Evolutionary conservation across 1,140 invertebrate genomes (phyloP).

Genomic region (Apolygus lucorum): DNA sequence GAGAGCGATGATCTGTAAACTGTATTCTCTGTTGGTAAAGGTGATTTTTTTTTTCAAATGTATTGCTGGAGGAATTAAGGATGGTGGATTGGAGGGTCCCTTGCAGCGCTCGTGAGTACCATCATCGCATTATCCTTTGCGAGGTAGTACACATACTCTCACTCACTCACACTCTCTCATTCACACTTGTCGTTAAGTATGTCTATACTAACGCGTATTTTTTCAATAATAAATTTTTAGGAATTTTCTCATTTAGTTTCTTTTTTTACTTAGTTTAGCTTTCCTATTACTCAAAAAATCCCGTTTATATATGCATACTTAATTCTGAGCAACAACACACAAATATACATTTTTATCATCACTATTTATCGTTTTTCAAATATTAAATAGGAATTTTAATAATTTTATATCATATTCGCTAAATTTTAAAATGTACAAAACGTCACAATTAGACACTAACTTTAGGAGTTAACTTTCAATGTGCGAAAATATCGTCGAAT

Average conservation of each 20-base stretch:
- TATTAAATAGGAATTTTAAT: slow-evolving; percentile 32
- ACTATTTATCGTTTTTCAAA: slow-evolving; percentile 28
- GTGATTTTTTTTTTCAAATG: not conserved
- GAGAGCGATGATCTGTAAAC: slow-evolving; percentile 33
- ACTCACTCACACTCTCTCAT: slow-evolving; percentile 10
- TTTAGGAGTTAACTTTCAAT: slow-evolving; percentile 31
- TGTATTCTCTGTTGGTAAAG: slow-evolving; percentile 32
- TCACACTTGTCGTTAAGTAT: slow-evolving; percentile 10
- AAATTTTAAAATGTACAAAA: slow-evolving; percentile 33
- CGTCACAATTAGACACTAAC: slow-evolving; percentile 33
- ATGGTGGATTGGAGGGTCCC: slow-evolving; percentile 20
- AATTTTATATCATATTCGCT: slow-evolving; percentile 33
- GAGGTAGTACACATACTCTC: slow-evolving; percentile 24
- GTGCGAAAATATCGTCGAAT: slow-evolving; percentile 34
- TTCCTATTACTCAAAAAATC: not conserved
- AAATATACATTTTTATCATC: slow-evolving; percentile 15
- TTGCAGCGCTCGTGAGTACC: slow-evolving; percentile 24
- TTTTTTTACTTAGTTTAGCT: not conserved
- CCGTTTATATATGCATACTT: not conserved
- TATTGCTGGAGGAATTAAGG: slow-evolving; percentile 7
- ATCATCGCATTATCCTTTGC: slow-evolving; percentile 20
- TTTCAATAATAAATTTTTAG: too few relatives aligned
- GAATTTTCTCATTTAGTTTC: too few relatives aligned
- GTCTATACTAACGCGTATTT: slow-evolving; percentile 10
- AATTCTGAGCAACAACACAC: slow-evolving; percentile 24